Evolutionary conservation across 2,113 vertebrate species (phyloP).

Genomic region (Copsychus sechellarum): DNA sequence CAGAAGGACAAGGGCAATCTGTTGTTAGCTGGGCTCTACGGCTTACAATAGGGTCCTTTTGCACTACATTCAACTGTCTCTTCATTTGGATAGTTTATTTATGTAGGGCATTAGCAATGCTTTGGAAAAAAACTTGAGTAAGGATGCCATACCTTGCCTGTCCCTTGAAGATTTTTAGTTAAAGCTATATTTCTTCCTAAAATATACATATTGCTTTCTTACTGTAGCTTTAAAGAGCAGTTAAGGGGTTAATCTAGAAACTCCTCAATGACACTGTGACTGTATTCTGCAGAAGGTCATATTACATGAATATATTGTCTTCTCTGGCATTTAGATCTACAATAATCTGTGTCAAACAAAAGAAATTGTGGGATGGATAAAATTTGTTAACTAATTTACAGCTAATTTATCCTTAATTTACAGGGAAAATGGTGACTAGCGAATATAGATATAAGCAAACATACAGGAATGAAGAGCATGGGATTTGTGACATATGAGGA

Average conservation of each 20-base stretch:
- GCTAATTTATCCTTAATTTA: slow-evolving; percentile 31
- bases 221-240: background rate
- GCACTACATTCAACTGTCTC: background rate
- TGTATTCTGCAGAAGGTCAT: slow-evolving; percentile 35
- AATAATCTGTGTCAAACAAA: background rate
- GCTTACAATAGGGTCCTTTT: background rate
- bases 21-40: background rate
- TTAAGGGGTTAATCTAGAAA: slow-evolving; percentile 27
- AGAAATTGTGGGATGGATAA: slow-evolving; percentile 13
- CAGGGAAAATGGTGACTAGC: background rate
- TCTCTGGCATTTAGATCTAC: background rate
- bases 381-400: slow-evolving; percentile 28
- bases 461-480: slow-evolving; percentile 4
- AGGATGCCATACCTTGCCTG: background rate
- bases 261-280: background rate
- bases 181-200: background rate
- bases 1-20: background rate
- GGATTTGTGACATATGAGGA: slow-evolving; percentile 36
- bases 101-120: background rate
- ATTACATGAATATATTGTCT: slow-evolving; percentile 32
- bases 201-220: background rate
- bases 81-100: background rate
- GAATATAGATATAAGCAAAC: slow-evolving; percentile 4
- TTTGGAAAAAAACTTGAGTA: background rate
- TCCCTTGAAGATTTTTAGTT: background rate